Evolutionary conservation across 2,888 invertebrate species (phyloP).

Genomic region (Epinotia nisella): DNA sequence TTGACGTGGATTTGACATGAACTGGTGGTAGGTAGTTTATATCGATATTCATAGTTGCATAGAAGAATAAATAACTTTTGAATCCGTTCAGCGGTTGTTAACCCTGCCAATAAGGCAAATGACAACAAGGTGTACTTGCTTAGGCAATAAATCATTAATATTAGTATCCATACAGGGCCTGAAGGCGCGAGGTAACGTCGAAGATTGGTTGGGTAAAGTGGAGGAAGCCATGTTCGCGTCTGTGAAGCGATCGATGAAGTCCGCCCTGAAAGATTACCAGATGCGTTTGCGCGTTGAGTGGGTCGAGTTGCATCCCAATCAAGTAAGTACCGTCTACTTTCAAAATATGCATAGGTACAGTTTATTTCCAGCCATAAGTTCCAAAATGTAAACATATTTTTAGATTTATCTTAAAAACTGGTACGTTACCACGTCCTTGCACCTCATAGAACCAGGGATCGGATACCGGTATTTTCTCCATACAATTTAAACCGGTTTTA

Average conservation of each 20-base stretch:
- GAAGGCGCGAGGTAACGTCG: conserved; percentile 95
- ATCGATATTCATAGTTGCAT: too few species aligned
- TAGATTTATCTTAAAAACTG: too few species aligned
- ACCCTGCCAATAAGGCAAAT: neutral
- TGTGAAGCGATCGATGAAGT: conserved; percentile 90
- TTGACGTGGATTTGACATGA: too few species aligned
- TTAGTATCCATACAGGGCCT: conserved; percentile 80
- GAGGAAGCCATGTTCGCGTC: conserved; percentile 95
- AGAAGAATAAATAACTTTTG: too few species aligned
- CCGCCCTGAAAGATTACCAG: conserved; percentile 88
- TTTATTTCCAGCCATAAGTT: neutral
- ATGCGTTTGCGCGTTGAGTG: conserved; percentile 88
- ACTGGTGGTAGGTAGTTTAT: too few species aligned
- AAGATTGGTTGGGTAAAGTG: conserved; percentile 96
- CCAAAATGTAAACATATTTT: neutral
- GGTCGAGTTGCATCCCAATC: conserved; percentile 90
- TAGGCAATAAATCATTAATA: neutral
- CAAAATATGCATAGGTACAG: neutral
- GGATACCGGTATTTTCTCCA: too few species aligned
- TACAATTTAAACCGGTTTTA: too few species aligned
- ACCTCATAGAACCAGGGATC: too few species aligned
- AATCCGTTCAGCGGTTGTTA: neutral
- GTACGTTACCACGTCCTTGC: too few species aligned
- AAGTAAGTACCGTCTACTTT: conserved; percentile 80
- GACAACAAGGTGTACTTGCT: neutral